Evolutionary conservation across 1,140 invertebrate species (phyloP).

Genomic region (Venustaconcha ellipsiformis): DNA sequence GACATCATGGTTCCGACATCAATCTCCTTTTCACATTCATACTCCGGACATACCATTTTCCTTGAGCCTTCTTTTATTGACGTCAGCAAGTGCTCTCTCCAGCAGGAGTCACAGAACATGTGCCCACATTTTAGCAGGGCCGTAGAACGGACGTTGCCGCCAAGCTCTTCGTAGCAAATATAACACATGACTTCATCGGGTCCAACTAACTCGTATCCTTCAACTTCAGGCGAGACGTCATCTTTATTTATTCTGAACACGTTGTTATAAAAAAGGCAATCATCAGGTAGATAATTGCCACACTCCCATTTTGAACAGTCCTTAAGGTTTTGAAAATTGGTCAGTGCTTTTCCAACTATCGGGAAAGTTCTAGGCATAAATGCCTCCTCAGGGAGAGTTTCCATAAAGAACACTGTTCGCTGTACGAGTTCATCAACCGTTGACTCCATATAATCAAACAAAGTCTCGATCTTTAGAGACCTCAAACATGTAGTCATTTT

Average conservation of each 20-base stretch:
- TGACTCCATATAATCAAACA: conserved; percentile 33
- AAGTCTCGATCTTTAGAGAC: conserved; percentile 22
- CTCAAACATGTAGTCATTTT: conserved; percentile 3
- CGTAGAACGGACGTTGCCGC: conserved; percentile 19
- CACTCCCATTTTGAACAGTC: conserved; percentile 11
- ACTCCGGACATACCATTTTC: conserved; percentile 40
- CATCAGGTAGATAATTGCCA: conserved; percentile 4
- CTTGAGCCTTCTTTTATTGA: conserved; percentile 8
- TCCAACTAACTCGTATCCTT: neutral
- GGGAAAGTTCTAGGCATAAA: neutral
- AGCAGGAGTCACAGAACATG: conserved; percentile 54
- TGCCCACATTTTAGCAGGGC: conserved; percentile 43
- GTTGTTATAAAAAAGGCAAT: conserved; percentile 1
- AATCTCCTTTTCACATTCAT: conserved; percentile 34
- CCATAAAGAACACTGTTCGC: conserved; percentile 24
- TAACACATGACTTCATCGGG: conserved; percentile 31
- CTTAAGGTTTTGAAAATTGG: neutral
- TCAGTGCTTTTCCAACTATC: neutral
- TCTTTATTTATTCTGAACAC: neutral
- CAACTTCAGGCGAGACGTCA: conserved; percentile 2
- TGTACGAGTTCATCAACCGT: conserved; percentile 26
- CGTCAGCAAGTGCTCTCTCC: conserved; percentile 37
- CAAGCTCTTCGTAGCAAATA: conserved; percentile 31
- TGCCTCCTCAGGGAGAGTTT: conserved; percentile 20
- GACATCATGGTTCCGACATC: conserved; percentile 37